phyloP scores from a whole-genome alignment of 2,113 vertebrate genomes.

The Pipra filicauda region DNA sequence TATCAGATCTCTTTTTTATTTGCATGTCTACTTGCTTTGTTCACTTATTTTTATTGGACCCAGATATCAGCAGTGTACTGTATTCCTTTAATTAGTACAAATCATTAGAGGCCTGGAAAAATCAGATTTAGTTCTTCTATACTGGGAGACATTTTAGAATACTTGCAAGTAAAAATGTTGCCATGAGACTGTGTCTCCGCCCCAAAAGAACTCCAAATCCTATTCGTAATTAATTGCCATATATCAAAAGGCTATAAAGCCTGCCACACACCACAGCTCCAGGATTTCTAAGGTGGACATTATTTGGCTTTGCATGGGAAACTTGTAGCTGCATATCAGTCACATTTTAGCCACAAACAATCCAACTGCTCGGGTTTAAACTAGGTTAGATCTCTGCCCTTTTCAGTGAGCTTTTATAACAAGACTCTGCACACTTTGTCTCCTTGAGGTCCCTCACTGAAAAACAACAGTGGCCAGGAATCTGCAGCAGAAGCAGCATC shows the following conservation, averaged over 20 bases:
- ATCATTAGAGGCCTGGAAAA: not conserved
- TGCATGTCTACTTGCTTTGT: slow-evolving; percentile 38
- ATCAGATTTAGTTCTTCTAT: not conserved
- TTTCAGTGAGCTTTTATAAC: not conserved
- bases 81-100: slow-evolving; percentile 25
- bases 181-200: not conserved
- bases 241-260: not conserved
- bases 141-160: not conserved
- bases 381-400: not conserved
- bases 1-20: slow-evolving; percentile 40
- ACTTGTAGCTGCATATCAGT: not conserved
- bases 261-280: not conserved
- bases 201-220: not conserved
- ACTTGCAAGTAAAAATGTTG: slow-evolving; percentile 7
- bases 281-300: not conserved
- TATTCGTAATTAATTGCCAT: not conserved
- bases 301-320: not conserved
- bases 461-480: rapidly evolving
- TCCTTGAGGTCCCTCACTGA: not conserved
- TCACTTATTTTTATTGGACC: slow-evolving; percentile 38
- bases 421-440: not conserved
- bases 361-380: not conserved
- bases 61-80: not conserved
- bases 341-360: not conserved
- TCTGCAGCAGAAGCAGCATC: not conserved